Percentiles rank a stretch among this genome's conserved stretches.
These are phyloP conservation scores for Periplaneta americana DNA, from an alignment of 1,140 invertebrate species.

Conservation along the genomic window DNA sequence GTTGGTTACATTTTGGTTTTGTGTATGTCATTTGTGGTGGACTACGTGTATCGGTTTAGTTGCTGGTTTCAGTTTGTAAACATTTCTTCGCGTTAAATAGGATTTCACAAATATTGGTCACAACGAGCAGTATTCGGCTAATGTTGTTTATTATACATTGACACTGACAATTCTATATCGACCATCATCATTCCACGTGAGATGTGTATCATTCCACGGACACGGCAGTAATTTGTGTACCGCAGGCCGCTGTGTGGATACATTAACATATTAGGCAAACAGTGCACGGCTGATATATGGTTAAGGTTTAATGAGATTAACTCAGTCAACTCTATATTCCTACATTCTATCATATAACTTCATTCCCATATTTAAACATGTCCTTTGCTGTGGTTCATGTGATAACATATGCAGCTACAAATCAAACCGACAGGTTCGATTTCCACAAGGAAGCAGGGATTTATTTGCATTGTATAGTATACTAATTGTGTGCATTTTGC, in stretches of 20 bases:
- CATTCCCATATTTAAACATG: no score
- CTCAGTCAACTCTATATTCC: neutral
- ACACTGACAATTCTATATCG: neutral
- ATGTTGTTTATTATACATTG: neutral
- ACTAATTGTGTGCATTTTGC: no score
- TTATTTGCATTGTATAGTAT: no score
- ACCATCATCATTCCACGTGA: neutral
- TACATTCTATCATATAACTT: no score
- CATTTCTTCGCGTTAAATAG: neutral
- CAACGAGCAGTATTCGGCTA: neutral
- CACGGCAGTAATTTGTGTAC: neutral
- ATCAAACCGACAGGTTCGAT: no score
- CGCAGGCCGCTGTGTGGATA: neutral
- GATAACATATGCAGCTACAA: no score
- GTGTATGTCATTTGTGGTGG: neutral
- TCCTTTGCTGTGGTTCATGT: no score
- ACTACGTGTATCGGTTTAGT: neutral
- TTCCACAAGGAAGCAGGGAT: no score
- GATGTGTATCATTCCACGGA: neutral
- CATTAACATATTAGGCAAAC: neutral
- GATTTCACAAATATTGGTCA: neutral
- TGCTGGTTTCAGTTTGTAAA: neutral
- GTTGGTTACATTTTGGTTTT: no score
- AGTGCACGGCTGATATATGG: neutral
- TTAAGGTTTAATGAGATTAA: neutral